These are phyloP conservation scores for Leucania comma DNA, from an alignment of 2,888 invertebrate species.

Conservation along the genomic window DNA sequence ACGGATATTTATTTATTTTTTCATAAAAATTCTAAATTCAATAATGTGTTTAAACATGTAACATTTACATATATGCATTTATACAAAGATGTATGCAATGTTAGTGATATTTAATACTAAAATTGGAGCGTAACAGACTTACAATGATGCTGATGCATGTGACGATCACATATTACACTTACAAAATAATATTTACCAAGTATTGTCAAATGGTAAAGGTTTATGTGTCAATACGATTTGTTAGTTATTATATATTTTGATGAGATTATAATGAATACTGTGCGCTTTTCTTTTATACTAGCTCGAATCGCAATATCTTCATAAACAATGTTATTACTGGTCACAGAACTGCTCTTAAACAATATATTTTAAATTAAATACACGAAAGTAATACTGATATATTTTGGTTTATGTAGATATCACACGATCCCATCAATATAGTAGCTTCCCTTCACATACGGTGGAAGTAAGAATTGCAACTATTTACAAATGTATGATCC, in stretches of 20 bases:
- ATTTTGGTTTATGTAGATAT: slow-evolving; percentile 80
- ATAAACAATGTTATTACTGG: slow-evolving; percentile 72
- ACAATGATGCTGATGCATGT: slow-evolving; percentile 79
- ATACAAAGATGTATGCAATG: slow-evolving; percentile 91
- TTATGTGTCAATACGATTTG: slow-evolving; percentile 76
- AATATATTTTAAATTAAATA: slow-evolving; percentile 57
- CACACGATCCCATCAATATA: slow-evolving; percentile 75
- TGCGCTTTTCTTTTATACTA: slow-evolving; percentile 86
- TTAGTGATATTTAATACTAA: slow-evolving; percentile 89
- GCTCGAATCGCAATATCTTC: slow-evolving; percentile 82
- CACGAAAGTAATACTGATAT: slow-evolving; percentile 79
- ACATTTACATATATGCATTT: slow-evolving; percentile 91
- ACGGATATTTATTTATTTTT: slow-evolving; percentile 91
- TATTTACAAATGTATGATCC: slow-evolving; percentile 82
- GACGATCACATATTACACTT: slow-evolving; percentile 87
- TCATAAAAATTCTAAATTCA: slow-evolving; percentile 91
- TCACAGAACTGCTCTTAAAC: slow-evolving; percentile 64
- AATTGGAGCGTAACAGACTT: slow-evolving; percentile 89
- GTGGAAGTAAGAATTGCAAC: slow-evolving; percentile 74
- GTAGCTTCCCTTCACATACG: slow-evolving; percentile 69
- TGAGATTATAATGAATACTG: slow-evolving; percentile 83
- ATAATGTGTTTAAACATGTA: slow-evolving; percentile 91
- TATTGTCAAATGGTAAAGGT: slow-evolving; percentile 90
- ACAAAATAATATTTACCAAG: slow-evolving; percentile 89
- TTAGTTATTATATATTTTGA: slow-evolving; percentile 72